phyloP scores from a whole-genome alignment of 2,797 vertebrate species.

The Oreortyx pictus region DNA sequence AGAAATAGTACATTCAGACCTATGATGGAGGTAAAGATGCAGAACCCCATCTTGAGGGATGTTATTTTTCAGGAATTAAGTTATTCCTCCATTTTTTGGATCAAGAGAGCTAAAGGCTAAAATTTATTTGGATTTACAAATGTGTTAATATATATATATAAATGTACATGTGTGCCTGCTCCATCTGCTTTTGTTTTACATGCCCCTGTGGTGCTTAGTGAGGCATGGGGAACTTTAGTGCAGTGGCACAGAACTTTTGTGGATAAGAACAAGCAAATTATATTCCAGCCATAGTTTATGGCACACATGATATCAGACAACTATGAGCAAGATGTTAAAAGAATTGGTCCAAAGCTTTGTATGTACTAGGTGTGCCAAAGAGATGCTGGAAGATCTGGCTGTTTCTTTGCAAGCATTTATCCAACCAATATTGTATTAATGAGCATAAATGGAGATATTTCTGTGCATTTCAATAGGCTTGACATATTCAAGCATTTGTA shows the following conservation, averaged over 20 bases:
- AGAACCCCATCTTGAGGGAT: not conserved
- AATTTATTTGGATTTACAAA: not conserved
- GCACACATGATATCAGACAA: not conserved
- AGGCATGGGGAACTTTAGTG: not conserved
- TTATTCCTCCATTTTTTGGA: not conserved
- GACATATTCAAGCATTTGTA: not conserved
- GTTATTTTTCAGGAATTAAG: not conserved
- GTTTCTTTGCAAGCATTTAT: not conserved
- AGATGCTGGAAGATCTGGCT: not conserved
- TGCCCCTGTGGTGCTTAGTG: not conserved
- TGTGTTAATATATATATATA: not conserved
- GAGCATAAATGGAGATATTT: not conserved
- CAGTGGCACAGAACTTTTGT: slow-evolving; percentile 9
- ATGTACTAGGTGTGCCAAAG: not conserved
- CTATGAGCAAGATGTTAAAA: not conserved
- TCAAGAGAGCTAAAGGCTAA: not conserved
- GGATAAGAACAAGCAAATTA: not conserved
- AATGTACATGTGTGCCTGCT: not conserved
- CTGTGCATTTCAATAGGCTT: not conserved
- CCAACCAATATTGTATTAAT: not conserved
- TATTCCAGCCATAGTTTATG: not conserved
- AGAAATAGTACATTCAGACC: not conserved
- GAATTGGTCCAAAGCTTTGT: not conserved
- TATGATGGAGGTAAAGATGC: not conserved
- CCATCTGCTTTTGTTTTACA: not conserved